Percentiles rank a stretch among this genome's conserved stretches.
phyloP scores from a whole-genome alignment of 2,113 vertebrate species.

The Odobenus rosmarus region DNA sequence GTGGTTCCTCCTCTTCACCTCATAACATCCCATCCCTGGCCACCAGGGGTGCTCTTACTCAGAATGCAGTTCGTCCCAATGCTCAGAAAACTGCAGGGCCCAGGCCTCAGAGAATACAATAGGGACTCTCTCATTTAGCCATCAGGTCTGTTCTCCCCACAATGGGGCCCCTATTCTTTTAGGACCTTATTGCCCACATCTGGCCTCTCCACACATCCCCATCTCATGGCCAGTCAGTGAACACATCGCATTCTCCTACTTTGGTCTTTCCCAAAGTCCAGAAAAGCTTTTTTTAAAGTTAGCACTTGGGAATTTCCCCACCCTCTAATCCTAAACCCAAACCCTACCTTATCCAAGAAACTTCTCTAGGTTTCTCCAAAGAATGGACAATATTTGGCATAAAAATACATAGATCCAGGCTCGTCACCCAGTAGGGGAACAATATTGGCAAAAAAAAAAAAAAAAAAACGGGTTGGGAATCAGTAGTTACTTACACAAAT shows the following conservation, averaged over 20 bases:
- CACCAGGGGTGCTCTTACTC: background rate
- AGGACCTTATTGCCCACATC: background rate
- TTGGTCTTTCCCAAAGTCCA: background rate
- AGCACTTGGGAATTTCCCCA: background rate
- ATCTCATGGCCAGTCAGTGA: background rate
- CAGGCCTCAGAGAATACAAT: background rate
- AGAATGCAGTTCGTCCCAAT: background rate
- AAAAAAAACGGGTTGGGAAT: background rate
- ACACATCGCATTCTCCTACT: fast-evolving
- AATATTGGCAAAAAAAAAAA: background rate
- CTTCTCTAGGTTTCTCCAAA: background rate
- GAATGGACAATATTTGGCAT: background rate
- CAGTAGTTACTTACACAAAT: background rate
- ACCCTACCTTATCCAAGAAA: background rate
- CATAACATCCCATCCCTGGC: background rate
- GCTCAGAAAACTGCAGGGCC: background rate
- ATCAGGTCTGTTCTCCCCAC: background rate
- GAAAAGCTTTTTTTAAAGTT: background rate
- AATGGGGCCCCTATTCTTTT: fast-evolving
- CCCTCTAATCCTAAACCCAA: background rate
- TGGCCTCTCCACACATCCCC: background rate
- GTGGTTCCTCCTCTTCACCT: background rate
- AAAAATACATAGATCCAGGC: background rate
- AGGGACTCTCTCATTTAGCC: background rate
- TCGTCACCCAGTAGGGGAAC: background rate